These are phyloP conservation scores for Neotoma lepida DNA, from an alignment of 2,113 vertebrate genomes.

Conservation along the genomic window DNA sequence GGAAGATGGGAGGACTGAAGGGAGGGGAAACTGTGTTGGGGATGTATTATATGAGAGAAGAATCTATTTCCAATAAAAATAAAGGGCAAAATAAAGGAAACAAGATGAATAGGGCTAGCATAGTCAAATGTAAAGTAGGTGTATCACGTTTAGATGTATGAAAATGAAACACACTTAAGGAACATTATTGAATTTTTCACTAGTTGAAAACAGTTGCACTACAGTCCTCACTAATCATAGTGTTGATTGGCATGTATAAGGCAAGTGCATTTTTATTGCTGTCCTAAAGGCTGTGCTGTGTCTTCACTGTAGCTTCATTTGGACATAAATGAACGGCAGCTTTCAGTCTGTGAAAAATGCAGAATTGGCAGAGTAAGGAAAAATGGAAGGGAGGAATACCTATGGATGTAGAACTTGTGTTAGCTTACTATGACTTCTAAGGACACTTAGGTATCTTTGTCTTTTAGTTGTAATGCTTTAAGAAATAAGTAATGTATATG, in stretches of 20 bases:
- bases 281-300: neutral
- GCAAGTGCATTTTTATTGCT: neutral
- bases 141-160: neutral
- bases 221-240: neutral
- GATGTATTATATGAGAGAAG: neutral
- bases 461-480: neutral
- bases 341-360: neutral
- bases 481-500: neutral
- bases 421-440: neutral
- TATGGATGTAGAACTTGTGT: neutral
- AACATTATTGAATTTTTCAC: neutral
- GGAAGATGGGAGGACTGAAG: rapidly evolving
- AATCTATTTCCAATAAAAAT: neutral
- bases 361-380: neutral
- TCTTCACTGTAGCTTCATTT: neutral
- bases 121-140: neutral
- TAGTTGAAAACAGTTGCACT: neutral
- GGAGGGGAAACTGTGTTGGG: neutral
- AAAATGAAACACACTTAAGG: neutral
- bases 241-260: neutral
- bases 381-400: neutral
- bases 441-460: neutral
- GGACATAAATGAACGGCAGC: neutral
- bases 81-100: neutral
- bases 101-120: neutral